Evolutionary conservation across 2,888 invertebrate genomes (phyloP).

Genomic region (Drosophila paranaensis): DNA sequence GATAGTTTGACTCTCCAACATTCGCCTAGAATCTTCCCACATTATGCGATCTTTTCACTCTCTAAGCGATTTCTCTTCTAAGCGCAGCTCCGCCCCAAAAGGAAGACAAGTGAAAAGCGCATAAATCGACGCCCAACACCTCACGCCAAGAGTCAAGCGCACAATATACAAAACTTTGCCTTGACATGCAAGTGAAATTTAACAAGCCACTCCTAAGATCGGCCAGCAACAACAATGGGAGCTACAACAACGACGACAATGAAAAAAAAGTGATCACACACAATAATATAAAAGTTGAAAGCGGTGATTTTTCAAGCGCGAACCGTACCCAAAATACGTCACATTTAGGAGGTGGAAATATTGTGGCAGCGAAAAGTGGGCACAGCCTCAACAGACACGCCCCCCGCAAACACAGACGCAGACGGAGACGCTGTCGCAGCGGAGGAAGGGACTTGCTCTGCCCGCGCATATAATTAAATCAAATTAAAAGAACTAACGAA

Average conservation of each 20-base stretch:
- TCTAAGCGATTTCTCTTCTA: conserved; percentile 50
- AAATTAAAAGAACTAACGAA: conserved; percentile 72
- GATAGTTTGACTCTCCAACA: background rate
- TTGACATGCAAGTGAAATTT: conserved; percentile 79
- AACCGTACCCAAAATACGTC: conserved; percentile 73
- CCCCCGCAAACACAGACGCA: conserved; percentile 28
- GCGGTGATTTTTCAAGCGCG: conserved; percentile 68
- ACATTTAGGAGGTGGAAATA: conserved; percentile 75
- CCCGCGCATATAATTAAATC: conserved; percentile 73
- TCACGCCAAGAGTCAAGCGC: conserved; percentile 29
- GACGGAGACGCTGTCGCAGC: background rate
- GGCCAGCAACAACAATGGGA: conserved; percentile 35
- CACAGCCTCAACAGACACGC: conserved; percentile 62
- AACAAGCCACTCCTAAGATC: conserved; percentile 76
- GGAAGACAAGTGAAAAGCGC: conserved; percentile 75
- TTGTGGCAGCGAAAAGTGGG: conserved; percentile 72
- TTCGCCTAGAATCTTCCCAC: conserved; percentile 4
- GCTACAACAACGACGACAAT: conserved; percentile 1
- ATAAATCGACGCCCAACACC: conserved; percentile 79
- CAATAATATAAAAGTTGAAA: conserved; percentile 65
- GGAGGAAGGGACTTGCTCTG: conserved; percentile 21
- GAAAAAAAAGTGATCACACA: conserved; percentile 53
- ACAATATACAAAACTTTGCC: conserved; percentile 38
- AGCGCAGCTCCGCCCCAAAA: conserved; percentile 50
- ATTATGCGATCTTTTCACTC: conserved; percentile 12